These are phyloP conservation scores for Rhinolophus sinicus DNA, from an alignment of 2,113 vertebrate species.

Conservation along the genomic window DNA sequence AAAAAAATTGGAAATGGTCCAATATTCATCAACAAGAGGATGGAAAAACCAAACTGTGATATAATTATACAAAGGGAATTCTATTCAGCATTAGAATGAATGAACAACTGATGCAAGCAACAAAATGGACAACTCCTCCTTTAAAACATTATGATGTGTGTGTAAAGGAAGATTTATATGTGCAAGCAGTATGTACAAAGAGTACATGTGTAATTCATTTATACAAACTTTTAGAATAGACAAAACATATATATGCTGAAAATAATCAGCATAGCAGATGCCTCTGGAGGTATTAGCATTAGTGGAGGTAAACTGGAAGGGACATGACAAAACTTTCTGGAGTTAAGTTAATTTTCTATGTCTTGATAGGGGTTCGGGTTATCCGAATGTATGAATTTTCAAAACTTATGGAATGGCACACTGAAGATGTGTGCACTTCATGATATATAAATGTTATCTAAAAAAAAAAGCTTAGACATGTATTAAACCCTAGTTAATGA, in stretches of 20 bases:
- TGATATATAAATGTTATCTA: background rate
- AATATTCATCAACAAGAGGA: background rate
- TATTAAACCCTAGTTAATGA: background rate
- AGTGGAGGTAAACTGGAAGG: background rate
- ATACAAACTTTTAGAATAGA: background rate
- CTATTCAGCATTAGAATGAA: background rate
- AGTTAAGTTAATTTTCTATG: background rate
- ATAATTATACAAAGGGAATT: background rate
- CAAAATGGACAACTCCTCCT: background rate
- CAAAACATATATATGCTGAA: background rate
- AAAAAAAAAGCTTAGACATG: background rate
- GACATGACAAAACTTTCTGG: background rate
- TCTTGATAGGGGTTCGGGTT: background rate
- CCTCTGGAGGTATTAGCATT: background rate
- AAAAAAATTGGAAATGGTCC: background rate
- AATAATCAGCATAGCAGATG: background rate
- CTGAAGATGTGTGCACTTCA: background rate
- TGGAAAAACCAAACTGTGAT: background rate
- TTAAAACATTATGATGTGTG: background rate
- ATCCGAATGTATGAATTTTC: background rate
- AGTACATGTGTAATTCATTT: background rate
- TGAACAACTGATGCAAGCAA: background rate
- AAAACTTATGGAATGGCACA: background rate
- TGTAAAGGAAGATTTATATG: background rate
- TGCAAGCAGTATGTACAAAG: no score